These are phyloP conservation scores for Ondatra zibethicus DNA, from an alignment of 2,113 vertebrate species.

Conservation along the genomic window DNA sequence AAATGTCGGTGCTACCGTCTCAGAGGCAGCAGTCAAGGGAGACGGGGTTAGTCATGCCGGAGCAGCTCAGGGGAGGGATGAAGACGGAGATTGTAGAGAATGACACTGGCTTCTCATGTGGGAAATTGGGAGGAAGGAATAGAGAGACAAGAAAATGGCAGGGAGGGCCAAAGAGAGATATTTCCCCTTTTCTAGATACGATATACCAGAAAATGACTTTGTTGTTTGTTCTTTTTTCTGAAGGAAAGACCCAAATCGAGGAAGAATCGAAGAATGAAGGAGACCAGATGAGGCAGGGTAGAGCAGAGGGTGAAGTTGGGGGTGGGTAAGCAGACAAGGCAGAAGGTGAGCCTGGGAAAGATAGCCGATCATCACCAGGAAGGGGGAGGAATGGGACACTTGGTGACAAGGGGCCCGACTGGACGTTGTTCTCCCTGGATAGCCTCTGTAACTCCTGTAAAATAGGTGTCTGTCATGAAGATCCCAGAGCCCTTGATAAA, in stretches of 20 bases:
- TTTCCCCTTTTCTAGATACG: background rate
- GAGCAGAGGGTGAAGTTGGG: background rate
- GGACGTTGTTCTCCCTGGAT: background rate
- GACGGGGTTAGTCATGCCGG: background rate
- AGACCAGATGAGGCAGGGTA: background rate
- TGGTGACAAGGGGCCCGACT: background rate
- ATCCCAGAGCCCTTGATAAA: background rate
- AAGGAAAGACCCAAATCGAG: background rate
- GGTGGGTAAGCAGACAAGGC: background rate
- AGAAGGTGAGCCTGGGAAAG: background rate
- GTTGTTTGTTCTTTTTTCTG: background rate
- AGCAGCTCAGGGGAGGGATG: background rate
- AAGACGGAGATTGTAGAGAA: background rate
- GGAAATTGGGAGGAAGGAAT: background rate
- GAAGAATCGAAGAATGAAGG: background rate
- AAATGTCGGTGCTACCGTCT: fast-evolving
- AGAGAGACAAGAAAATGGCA: background rate
- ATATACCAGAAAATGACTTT: background rate
- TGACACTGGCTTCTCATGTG: background rate
- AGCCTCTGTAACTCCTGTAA: background rate
- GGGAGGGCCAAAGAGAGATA: background rate
- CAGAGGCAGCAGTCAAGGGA: fast-evolving
- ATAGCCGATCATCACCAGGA: background rate
- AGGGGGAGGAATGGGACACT: background rate
- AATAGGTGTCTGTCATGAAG: background rate